Percentiles rank a stretch among this genome's conserved stretches.
Conservation (phyloP, 2,113 vertebrate genomes). For the Ciconia stormi region DNA sequence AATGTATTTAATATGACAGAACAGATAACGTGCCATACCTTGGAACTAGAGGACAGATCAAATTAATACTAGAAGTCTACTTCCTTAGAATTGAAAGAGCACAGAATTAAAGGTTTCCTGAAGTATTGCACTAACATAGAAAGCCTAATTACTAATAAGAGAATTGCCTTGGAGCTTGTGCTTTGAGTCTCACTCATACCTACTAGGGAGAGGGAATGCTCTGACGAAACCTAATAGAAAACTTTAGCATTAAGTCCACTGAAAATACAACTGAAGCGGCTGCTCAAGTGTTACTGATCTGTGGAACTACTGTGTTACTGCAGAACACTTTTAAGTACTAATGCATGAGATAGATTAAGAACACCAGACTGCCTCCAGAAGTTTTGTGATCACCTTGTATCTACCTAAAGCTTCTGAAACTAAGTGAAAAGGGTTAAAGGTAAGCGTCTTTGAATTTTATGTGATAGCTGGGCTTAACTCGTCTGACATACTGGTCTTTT, state of each 20-base stretch:
- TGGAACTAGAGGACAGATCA: slow-evolving; percentile 20
- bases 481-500: background rate
- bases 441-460: background rate
- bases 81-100: slow-evolving; percentile 45
- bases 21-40: slow-evolving; percentile 17
- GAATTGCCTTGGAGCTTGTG: slow-evolving; percentile 6
- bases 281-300: background rate
- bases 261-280: background rate
- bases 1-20: slow-evolving; percentile 59
- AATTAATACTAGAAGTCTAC: background rate
- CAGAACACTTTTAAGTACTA: background rate
- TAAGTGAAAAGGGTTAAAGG: background rate
- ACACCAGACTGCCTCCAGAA: background rate
- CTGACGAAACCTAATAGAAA: background rate
- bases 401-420: slow-evolving; percentile 6
- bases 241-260: background rate
- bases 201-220: background rate
- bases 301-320: background rate
- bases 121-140: slow-evolving; percentile 46
- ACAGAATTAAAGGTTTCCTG: slow-evolving; percentile 21
- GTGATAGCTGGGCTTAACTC: background rate
- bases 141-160: slow-evolving; percentile 32
- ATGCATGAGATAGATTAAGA: background rate
- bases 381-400: background rate
- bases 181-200: background rate